Conservation (phyloP, 2,113 vertebrate genomes). For the Nymphicus hollandicus region DNA sequence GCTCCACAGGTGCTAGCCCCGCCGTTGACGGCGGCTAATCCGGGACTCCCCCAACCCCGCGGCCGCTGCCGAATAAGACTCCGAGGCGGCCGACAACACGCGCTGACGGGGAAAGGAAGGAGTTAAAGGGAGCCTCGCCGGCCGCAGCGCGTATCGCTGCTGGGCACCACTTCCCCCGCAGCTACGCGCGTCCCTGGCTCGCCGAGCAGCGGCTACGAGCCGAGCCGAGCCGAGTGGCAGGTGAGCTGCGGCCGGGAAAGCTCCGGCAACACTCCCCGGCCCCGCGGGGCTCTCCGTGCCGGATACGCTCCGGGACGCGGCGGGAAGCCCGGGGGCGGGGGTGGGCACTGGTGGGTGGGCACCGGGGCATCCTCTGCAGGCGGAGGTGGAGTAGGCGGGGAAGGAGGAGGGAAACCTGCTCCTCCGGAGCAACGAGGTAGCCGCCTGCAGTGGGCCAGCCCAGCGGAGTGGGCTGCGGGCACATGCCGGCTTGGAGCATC, state of each 20-base stretch:
- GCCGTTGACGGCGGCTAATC: fast-evolving
- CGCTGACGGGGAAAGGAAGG: not conserved
- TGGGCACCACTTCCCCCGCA: not conserved
- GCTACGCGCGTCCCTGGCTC: not conserved
- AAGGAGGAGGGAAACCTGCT: slow-evolving; percentile 43
- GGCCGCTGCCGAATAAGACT: not conserved
- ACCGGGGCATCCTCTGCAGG: not conserved
- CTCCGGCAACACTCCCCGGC: not conserved
- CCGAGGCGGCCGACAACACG: not conserved
- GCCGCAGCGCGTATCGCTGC: not conserved
- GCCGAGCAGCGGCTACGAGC: not conserved
- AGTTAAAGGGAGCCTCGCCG: not conserved
- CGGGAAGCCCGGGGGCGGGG: not conserved
- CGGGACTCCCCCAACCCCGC: not conserved
- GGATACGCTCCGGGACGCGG: not conserved
- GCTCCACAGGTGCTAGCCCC: not conserved
- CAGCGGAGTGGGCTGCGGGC: slow-evolving; percentile 11
- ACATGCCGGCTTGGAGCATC: slow-evolving; percentile 24
- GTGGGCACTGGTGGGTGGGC: not conserved
- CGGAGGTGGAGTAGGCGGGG: slow-evolving; percentile 37
- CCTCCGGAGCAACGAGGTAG: not conserved
- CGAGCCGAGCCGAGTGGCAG: not conserved
- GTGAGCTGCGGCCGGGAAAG: not conserved
- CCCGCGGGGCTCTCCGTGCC: not conserved
- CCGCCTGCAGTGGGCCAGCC: not conserved